Evolutionary conservation across 2,113 vertebrate species (phyloP), one percentile per base, ranked within the genome.

Genomic region (Dasypus novemcinctus): DNA sequence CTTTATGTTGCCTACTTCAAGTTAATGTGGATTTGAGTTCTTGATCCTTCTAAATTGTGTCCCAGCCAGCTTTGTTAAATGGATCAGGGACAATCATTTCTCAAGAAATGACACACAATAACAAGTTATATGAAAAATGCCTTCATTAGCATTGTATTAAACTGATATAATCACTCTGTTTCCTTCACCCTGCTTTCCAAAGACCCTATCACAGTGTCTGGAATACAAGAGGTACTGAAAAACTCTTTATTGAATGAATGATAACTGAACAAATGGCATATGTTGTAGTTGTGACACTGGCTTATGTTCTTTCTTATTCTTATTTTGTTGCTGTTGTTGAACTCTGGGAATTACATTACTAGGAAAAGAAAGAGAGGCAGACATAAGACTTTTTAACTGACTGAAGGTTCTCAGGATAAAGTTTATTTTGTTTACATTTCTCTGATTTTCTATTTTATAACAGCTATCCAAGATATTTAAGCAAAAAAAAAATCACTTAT

Each of bases 61-160:
- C n/a, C 27, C 31, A 21, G 17, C 46, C 49, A 95, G 63, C 29
- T 94, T 38, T 14, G n/a, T 87, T 82, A 74, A 25, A n/a, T 79
- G 64, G 80, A 84, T 93, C 68, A 87, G 43, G 71, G 41, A 36
- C 57, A 84, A 78, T 7, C 38, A 57, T 43, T 68, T 82, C 69
- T 92, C 57, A 83, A 90, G 92, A 94, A 85, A 87, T 46, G 69
- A 43, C 4, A 12, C 46, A 74, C 11, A 74, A 27, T 90, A 87
- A 38, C 23, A 81, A 76, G 20, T 49, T 74, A n/a, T 15, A 14
- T 79, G 57, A 94, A 7, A 71, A 91, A 85, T 76, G 15, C 72
- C 38, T 61, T 68, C 36, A 79, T 63, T n/a, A 69, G 43, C 43
- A 15, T 68, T 41, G 38, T 68, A 6, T 31, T 81, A 41, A 36